phyloP scores from a whole-genome alignment of 2,113 vertebrate genomes.

The Panthera uncia region DNA sequence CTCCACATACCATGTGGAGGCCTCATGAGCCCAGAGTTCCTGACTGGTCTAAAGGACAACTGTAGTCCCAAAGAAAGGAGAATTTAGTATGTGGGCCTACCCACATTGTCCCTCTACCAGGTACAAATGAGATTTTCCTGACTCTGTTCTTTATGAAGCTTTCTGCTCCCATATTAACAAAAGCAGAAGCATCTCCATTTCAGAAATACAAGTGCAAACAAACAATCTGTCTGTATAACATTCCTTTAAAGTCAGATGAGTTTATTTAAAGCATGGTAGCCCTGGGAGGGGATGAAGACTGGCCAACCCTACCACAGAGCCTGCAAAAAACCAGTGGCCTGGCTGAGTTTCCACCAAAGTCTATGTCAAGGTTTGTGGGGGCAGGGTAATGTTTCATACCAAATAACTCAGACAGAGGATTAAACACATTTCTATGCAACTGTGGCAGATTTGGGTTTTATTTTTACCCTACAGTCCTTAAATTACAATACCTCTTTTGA shows the following conservation, averaged over 20 bases:
- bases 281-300: background rate
- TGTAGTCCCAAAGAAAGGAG: background rate
- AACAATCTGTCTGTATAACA: slow-evolving; percentile 1
- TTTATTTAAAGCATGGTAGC: slow-evolving; percentile 59
- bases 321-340: background rate
- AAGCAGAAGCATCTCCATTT: slow-evolving; percentile 41
- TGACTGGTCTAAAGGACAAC: background rate
- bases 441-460: slow-evolving; percentile 72
- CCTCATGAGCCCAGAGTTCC: slow-evolving; percentile 1
- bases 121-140: background rate
- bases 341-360: slow-evolving; percentile 49
- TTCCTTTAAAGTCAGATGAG: slow-evolving; percentile 44
- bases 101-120: background rate
- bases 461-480: slow-evolving; percentile 64
- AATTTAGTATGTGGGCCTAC: background rate
- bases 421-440: slow-evolving; percentile 72
- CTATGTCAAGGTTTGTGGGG: slow-evolving; percentile 56
- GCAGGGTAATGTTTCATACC: slow-evolving; percentile 56
- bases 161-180: slow-evolving; percentile 6
- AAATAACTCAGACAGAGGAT: slow-evolving; percentile 53
- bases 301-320: slow-evolving; percentile 11
- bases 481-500: slow-evolving; percentile 61
- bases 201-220: slow-evolving; percentile 53
- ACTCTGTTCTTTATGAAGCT: slow-evolving; percentile 6
- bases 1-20: slow-evolving; percentile 35